Evolutionary conservation across 2,888 invertebrate species (phyloP).

Genomic region (Rhagonycha fulva): DNA sequence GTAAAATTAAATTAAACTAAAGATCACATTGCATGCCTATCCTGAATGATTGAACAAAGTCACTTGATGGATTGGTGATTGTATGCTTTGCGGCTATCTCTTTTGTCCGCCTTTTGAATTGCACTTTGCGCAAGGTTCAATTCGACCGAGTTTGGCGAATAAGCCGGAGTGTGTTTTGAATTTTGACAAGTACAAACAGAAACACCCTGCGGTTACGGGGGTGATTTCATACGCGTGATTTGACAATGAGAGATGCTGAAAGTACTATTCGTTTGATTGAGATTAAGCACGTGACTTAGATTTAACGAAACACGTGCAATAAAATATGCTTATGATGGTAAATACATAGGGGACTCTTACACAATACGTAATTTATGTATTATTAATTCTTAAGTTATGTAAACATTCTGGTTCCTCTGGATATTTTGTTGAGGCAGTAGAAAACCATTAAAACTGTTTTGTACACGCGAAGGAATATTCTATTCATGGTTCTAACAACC

Average conservation of each 20-base stretch:
- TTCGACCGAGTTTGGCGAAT: conserved; percentile 14
- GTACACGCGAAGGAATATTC: background rate
- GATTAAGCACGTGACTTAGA: conserved; percentile 26
- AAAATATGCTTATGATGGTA: conserved; percentile 21
- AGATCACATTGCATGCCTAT: conserved; percentile 29
- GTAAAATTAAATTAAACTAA: conserved; percentile 29
- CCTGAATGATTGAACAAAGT: conserved; percentile 14
- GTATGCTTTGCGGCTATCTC: conserved; percentile 13
- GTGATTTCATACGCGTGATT: conserved; percentile 31
- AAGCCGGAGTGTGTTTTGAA: conserved; percentile 8
- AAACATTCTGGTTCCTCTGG: background rate
- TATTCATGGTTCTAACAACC: background rate
- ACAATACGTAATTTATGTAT: background rate
- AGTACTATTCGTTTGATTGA: conserved; percentile 13
- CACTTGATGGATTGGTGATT: conserved; percentile 25
- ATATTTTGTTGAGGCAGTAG: background rate
- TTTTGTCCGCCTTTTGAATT: conserved; percentile 14
- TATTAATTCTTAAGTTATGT: background rate
- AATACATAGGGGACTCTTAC: background rate
- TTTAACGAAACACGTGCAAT: conserved; percentile 23
- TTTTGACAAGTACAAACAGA: conserved; percentile 1
- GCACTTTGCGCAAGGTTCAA: conserved; percentile 23
- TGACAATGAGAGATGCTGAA: conserved; percentile 24
- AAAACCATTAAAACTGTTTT: background rate
- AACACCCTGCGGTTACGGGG: conserved; percentile 22